phyloP scores from a whole-genome alignment of 1,140 invertebrate genomes.

The Pogonognathellus flavescens region DNA sequence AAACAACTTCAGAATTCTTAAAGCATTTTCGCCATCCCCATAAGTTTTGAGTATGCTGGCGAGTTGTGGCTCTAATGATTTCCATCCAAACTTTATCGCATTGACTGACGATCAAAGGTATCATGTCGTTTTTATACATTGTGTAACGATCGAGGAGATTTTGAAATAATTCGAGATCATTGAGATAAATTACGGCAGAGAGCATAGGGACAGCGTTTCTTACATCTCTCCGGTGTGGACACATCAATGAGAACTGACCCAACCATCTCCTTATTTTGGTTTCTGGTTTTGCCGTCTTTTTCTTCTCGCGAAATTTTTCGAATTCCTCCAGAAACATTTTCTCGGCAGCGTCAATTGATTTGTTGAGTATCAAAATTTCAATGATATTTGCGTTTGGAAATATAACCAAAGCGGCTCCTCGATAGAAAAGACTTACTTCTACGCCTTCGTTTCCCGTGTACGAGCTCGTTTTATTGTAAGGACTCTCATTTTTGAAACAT shows the following conservation, averaged over 20 bases:
- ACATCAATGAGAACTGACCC: too few species aligned
- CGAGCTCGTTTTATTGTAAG: background rate
- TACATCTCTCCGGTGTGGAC: too few species aligned
- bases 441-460: constrained; percentile 16
- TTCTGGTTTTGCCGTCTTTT: too few species aligned
- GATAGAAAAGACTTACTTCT: background rate
- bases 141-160: background rate
- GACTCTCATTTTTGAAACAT: background rate
- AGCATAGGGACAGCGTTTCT: too few species aligned
- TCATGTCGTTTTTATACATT: background rate
- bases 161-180: background rate
- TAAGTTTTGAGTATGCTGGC: too few species aligned
- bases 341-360: background rate
- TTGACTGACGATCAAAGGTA: background rate
- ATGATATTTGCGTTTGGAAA: background rate
- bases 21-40: too few species aligned
- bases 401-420: background rate
- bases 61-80: background rate
- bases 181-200: background rate
- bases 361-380: background rate
- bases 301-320: background rate
- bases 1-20: background rate
- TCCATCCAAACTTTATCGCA: background rate
- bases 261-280: too few species aligned
- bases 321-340: background rate